Base-by-base conservation (phyloP, 2,888 invertebrate genomes). In the Iselma pallidipennis region DNA sequence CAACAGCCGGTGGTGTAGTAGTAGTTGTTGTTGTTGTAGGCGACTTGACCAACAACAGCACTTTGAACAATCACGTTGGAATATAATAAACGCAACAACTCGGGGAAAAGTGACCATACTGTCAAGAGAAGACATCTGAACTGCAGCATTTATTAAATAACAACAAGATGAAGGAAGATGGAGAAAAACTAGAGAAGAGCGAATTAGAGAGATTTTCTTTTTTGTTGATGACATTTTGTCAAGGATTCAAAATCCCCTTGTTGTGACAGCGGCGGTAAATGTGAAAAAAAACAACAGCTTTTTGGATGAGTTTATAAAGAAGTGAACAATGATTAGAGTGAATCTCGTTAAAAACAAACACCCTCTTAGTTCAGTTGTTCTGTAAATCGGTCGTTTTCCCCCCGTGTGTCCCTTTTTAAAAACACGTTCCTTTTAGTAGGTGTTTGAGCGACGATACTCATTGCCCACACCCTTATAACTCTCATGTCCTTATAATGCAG, bases 281-380 rank as follows among this genome's bases (percentile, higher is more conserved):
- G 21, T 16, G 12, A 75, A 74, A 72, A 74, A 74, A 73, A 74
- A 71, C 33, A 45, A 45, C 48, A 57, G 63, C 63, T 42, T 54
- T 31, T 51, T 66, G 62, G 65, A 58, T 66, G 67, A 71, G 75
- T 76, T 74, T 74, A 75, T 75, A 75, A 76, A 75, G 71, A 72
- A 74, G 73, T 71, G 69, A 69, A 69, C 76, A 74, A 73, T 74
- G 77, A 78, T 79, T 77, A 73, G 71, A 74, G 73, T 65, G 77
- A 80, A 80, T 79, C 80, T 80, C 81, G 80, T 80, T 80, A 80
- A 80, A 78, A 79, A 78, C 78, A 80, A 80, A 79, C 79, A 77
- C 80, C 79, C 80, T 76, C 78, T 78, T 76, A 77, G 77, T 73
- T 71, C 74, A 71, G 77, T 78, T 79, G 77, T 80, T 79, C 72